Conservation (phyloP, 1,140 invertebrate genomes). For the Nebria ingens region DNA sequence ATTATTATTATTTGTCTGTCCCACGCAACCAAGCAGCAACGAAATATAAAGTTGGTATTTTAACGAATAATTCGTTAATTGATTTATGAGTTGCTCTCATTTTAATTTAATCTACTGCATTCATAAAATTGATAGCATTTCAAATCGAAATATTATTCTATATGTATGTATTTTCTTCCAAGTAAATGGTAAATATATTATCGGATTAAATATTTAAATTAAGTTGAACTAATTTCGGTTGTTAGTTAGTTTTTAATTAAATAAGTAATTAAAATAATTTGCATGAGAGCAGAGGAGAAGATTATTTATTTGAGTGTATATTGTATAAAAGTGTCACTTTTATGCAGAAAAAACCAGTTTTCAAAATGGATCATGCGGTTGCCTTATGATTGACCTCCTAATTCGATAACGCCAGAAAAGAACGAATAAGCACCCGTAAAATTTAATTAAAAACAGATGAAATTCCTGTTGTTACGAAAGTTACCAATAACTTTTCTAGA, state of each 20-base stretch:
- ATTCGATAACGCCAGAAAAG: too few relatives aligned
- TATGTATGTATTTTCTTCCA: not conserved
- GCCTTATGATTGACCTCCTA: too few relatives aligned
- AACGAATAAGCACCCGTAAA: too few relatives aligned
- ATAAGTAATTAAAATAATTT: not conserved
- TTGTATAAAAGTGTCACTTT: not conserved
- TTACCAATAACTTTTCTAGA: not conserved
- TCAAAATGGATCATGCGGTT: too few relatives aligned
- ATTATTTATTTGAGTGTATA: not conserved
- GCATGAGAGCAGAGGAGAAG: not conserved
- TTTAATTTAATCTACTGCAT: not conserved
- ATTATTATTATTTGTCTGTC: not conserved
- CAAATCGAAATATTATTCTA: not conserved
- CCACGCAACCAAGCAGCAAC: not conserved
- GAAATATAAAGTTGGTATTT: not conserved
- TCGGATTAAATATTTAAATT: too few relatives aligned
- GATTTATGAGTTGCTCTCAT: not conserved
- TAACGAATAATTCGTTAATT: not conserved
- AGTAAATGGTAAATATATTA: not conserved
- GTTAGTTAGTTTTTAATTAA: too few relatives aligned
- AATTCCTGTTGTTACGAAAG: not conserved
- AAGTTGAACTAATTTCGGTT: too few relatives aligned
- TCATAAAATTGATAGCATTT: not conserved
- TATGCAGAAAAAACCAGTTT: too few relatives aligned
- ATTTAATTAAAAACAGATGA: too few relatives aligned